phyloP scores from a whole-genome alignment of 1,140 invertebrate genomes.

The Ooceraea biroi region DNA sequence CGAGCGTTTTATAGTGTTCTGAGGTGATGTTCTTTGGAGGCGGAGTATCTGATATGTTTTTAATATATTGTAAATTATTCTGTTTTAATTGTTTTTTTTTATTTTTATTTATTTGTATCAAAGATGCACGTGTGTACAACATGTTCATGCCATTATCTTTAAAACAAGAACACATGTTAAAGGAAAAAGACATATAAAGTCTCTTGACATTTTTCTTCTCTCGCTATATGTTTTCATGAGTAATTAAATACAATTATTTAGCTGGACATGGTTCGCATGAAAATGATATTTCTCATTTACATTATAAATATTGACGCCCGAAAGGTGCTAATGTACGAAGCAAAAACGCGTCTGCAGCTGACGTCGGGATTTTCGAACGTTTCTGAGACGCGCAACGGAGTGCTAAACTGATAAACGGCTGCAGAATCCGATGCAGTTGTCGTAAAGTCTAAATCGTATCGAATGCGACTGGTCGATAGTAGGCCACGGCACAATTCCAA shows the following conservation, averaged over 20 bases:
- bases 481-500: constrained; percentile 55
- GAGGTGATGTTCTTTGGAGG: too few species aligned
- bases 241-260: neutral
- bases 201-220: too few species aligned
- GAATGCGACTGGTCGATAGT: constrained; percentile 42
- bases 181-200: too few species aligned
- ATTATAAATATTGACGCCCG: too few species aligned
- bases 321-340: neutral
- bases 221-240: neutral
- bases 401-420: neutral
- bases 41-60: too few species aligned
- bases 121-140: too few species aligned
- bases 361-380: neutral
- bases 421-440: neutral
- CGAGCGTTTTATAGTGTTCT: too few species aligned
- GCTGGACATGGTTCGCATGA: neutral
- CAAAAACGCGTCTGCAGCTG: neutral
- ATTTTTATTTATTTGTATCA: neutral
- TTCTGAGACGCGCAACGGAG: neutral
- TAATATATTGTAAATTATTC: too few species aligned
- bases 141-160: too few species aligned
- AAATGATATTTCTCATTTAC: neutral
- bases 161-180: too few species aligned
- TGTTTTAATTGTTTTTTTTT: too few species aligned
- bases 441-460: constrained; percentile 7